Evolutionary conservation across 2,888 invertebrate species (phyloP).

Genomic region (Diplolepis rosae): DNA sequence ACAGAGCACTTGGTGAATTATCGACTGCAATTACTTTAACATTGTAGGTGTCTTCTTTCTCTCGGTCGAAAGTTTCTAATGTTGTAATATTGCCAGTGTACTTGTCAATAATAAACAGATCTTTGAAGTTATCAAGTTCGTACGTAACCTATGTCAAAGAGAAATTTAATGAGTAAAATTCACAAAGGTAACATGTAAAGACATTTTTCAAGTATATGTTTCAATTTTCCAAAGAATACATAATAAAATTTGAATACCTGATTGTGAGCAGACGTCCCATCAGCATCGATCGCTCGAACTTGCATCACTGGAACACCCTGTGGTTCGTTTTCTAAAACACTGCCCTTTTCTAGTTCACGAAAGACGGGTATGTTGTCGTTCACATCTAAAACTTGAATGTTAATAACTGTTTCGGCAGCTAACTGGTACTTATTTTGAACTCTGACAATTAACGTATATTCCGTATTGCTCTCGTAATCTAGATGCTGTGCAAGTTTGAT

Average conservation of each 20-base stretch:
- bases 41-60: conserved; percentile 88
- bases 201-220: background rate
- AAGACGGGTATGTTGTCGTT: conserved; percentile 94
- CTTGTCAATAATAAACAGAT: conserved; percentile 88
- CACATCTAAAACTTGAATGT: conserved; percentile 88
- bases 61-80: conserved; percentile 87
- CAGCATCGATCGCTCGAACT: conserved; percentile 89
- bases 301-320: conserved; percentile 91
- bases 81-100: conserved; percentile 93
- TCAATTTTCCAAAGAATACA: background rate
- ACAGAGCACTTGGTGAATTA: conserved; percentile 88
- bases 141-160: conserved; percentile 78
- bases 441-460: conserved; percentile 88
- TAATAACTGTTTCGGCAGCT: conserved; percentile 86
- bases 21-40: conserved; percentile 94
- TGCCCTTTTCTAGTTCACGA: conserved; percentile 86
- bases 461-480: conserved; percentile 89
- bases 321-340: conserved; percentile 89
- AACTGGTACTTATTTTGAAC: conserved; percentile 88
- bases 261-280: conserved; percentile 88
- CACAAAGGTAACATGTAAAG: background rate
- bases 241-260: conserved; percentile 73
- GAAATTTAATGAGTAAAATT: background rate
- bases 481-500: conserved; percentile 85
- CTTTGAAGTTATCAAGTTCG: conserved; percentile 81